Conservation (phyloP, 1,140 invertebrate genomes). For the Globodera ellingtonae region DNA sequence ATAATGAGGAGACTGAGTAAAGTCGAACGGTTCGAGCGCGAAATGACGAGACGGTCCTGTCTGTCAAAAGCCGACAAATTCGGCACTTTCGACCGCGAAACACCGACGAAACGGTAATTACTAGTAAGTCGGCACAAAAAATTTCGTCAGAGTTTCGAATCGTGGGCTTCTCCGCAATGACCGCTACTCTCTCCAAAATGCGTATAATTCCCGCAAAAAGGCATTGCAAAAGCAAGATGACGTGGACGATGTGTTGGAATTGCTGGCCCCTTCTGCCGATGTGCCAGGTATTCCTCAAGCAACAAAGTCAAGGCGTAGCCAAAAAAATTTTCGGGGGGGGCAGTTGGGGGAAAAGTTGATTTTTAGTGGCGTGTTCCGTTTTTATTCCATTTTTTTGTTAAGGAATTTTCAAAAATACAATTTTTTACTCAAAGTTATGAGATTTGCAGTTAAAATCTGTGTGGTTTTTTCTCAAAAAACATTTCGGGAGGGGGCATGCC, state of each 20-base stretch:
- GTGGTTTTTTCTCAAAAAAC: no score
- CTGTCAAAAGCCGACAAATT: constrained; percentile 23
- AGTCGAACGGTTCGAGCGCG: constrained; percentile 8
- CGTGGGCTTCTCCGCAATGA: constrained; percentile 40
- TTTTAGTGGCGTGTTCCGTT: no score
- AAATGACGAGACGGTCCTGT: constrained; percentile 24
- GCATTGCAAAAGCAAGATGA: constrained; percentile 26
- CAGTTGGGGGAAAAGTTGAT: no score
- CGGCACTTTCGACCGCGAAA: constrained; percentile 3
- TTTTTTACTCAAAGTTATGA: no score
- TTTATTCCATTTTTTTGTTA: no score
- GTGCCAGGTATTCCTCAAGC: constrained; percentile 27
- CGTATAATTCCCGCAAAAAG: constrained; percentile 40
- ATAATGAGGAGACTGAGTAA: constrained; percentile 38
- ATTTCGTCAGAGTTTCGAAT: constrained; percentile 36
- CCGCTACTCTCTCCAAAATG: constrained; percentile 36
- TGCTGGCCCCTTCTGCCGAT: constrained; percentile 17
- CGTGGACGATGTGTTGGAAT: neutral
- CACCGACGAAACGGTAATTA: neutral
- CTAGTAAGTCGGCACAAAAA: neutral
- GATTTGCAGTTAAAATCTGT: no score
- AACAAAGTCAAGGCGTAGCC: no score
- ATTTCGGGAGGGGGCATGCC: no score
- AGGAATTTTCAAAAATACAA: no score
- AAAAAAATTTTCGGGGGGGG: no score